A percentile compares a stretch with the other conserved stretches of the same genome.
Evolutionary conservation across 2,797 vertebrate genomes (phyloP).

Genomic region (Yasuhikotakia modesta): DNA sequence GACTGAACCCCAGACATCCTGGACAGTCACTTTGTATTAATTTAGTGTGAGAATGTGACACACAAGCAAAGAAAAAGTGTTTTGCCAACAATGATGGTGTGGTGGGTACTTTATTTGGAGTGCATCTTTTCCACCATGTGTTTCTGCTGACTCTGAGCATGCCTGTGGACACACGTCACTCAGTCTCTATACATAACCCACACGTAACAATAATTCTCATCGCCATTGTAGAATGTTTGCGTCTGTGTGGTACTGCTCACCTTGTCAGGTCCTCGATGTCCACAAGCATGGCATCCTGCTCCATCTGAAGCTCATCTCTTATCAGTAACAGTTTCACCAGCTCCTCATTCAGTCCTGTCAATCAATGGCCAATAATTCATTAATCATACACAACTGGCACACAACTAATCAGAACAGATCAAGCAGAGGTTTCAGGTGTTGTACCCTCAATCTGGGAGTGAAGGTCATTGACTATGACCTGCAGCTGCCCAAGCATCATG

Average conservation of each 20-base stretch:
- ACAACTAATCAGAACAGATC: too few relatives aligned
- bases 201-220: too few relatives aligned
- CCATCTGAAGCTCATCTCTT: conserved; percentile 95
- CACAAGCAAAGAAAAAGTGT: conserved; percentile 83
- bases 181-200: too few relatives aligned
- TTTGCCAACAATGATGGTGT: conserved; percentile 69
- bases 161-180: conserved; percentile 72
- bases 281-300: conserved; percentile 98
- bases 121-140: conserved; percentile 96
- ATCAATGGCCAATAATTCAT: too few relatives aligned
- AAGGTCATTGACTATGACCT: conserved; percentile 97
- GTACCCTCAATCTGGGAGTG: conserved; percentile 98
- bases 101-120: conserved; percentile 82
- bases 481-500: conserved; percentile 97
- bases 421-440: neutral
- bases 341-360: conserved; percentile 87
- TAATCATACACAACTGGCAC: too few relatives aligned
- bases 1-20: neutral
- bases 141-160: conserved; percentile 98
- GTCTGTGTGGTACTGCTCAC: conserved; percentile 65
- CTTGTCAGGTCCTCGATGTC: conserved; percentile 98
- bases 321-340: conserved; percentile 96
- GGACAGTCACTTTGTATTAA: conserved; percentile 82
- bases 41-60: conserved; percentile 71
- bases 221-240: too few relatives aligned